Conservation (phyloP, 2,113 vertebrate genomes). For the Ctenomys sociabilis region DNA sequence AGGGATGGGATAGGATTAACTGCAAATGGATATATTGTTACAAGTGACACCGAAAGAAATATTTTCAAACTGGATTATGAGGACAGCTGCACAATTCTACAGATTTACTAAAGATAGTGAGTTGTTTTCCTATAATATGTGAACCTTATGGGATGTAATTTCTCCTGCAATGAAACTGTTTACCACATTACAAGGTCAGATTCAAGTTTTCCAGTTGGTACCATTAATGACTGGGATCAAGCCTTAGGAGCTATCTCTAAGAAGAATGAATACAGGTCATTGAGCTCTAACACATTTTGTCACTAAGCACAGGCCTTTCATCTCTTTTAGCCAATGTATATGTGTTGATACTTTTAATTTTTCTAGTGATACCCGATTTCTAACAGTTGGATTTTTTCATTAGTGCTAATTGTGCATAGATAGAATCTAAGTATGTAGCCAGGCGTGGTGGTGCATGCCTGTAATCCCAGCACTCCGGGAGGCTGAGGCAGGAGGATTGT, state of each 20-base stretch:
- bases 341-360: not conserved
- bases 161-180: not conserved
- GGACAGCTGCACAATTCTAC: not conserved
- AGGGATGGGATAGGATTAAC: not conserved
- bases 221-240: not conserved
- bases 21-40: not conserved
- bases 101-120: not conserved
- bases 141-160: not conserved
- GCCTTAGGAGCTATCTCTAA: not conserved
- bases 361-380: not conserved
- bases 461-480: too few relatives aligned
- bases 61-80: not conserved
- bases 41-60: not conserved
- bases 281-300: not conserved
- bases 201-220: slow-evolving; percentile 5
- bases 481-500: too few relatives aligned
- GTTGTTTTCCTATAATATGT: not conserved
- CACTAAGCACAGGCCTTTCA: not conserved
- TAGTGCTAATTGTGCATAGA: not conserved
- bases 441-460: too few relatives aligned
- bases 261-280: not conserved
- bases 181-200: not conserved
- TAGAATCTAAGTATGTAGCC: too few relatives aligned
- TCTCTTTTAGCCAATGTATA: not conserved
- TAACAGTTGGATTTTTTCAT: not conserved